Base-by-base conservation (phyloP, 2,797 vertebrate species). In the Myoxocephalus aenaeus region DNA sequence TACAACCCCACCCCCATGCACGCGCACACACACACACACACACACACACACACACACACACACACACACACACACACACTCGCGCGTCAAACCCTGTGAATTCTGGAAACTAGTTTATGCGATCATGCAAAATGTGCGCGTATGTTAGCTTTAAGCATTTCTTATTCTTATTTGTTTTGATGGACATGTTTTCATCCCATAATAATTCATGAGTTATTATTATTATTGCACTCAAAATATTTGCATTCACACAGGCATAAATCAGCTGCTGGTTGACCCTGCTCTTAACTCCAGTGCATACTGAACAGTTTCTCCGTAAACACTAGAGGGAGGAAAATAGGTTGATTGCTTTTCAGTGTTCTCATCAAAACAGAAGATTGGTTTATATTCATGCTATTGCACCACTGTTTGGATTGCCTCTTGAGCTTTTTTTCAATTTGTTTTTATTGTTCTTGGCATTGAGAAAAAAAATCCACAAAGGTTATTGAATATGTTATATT, bases 341-440 rank as follows among this genome's bases (percentile, higher is more conserved):
- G 69, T 56, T 81, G 68, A 86, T 75, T 85, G 65, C 65, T 83
- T 85, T 75, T 80, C 53, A 15, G 15, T 59, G 51, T 64, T 62
- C 54, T 67, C 65, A 73, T 80, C 79, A 79, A 78, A 86, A 84
- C 68, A 65, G 53, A 74, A 59, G 32, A 72, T 46, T 75, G 64
- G 80, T 87, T 81, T 51, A 76, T 82, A 78, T 86, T 66, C 50
- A 70, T 61, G 56, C 46, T 66, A 69, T 79, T 86, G 74, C 54
- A 51, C 70, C 63, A 56, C 53, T 54, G 27, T 80, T 81, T 63
- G 53, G 25, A 61, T 75, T 65, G 66, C 73, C 73, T 70, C 18
- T 75, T 53, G 46, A 77, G 70, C 51, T 74, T 40, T 77, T 40
- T 50, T 71, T 46, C 62, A 74, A 61, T 88, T 87, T 83, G n/a